Percentiles rank a stretch among this genome's conserved stretches.
Evolutionary conservation across 2,113 vertebrate genomes (phyloP).

Genomic region (Gnathochromis pfefferi): DNA sequence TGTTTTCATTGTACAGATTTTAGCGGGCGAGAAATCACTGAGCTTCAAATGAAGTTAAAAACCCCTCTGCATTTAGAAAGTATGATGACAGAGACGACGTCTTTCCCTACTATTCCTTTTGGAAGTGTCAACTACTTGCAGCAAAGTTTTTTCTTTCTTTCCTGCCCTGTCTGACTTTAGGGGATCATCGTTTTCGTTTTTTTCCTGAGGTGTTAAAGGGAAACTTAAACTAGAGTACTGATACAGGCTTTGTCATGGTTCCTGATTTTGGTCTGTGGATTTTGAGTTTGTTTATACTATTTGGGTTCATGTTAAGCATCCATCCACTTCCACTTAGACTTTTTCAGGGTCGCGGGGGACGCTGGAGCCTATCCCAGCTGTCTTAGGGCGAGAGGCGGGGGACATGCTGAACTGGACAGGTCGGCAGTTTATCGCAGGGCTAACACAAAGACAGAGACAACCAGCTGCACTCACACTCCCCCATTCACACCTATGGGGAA

Average conservation of each 20-base stretch:
- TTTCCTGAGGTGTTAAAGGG: neutral
- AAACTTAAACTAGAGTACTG: neutral
- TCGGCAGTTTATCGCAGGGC: neutral
- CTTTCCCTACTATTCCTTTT: neutral
- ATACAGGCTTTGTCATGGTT: neutral
- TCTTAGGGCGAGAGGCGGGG: neutral
- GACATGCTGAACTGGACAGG: neutral
- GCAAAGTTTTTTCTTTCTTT: neutral
- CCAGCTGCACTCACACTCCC: neutral
- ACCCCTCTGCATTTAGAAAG: neutral
- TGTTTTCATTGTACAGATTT: constrained; percentile 3
- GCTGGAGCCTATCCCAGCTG: neutral
- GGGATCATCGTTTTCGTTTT: neutral
- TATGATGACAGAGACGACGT: neutral
- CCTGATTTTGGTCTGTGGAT: neutral
- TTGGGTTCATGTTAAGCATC: neutral
- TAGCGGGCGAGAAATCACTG: neutral
- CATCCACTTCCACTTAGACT: neutral
- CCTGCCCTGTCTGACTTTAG: neutral
- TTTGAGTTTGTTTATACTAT: neutral
- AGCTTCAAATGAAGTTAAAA: neutral
- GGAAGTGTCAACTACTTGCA: neutral
- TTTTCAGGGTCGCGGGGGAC: neutral
- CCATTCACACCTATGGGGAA: neutral
- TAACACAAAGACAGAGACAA: neutral